These are phyloP conservation scores for Tenodera sinensis DNA, from an alignment of 2,888 invertebrate genomes.

Conservation along the genomic window DNA sequence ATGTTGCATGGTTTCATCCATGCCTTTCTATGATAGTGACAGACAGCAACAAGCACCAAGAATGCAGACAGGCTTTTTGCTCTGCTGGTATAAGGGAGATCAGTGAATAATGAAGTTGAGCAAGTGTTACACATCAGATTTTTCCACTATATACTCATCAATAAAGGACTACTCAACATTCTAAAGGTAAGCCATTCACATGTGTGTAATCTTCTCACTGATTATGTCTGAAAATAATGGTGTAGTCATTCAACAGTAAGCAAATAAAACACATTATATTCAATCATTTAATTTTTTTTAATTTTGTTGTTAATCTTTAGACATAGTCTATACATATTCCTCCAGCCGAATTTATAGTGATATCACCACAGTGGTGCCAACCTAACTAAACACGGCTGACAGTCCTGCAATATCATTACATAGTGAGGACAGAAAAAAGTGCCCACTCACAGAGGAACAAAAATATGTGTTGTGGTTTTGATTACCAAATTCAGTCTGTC, in stretches of 20 bases:
- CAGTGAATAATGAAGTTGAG: too few relatives aligned
- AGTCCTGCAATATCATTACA: constrained; percentile 11
- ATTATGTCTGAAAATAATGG: neutral
- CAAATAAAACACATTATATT: neutral
- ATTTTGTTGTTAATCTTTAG: constrained; percentile 17
- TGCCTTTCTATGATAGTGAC: too few relatives aligned
- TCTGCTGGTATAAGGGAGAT: too few relatives aligned
- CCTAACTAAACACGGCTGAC: constrained; percentile 9
- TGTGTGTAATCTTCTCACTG: too few relatives aligned
- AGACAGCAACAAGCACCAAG: too few relatives aligned
- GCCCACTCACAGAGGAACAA: neutral
- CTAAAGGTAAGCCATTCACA: too few relatives aligned
- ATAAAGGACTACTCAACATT: too few relatives aligned
- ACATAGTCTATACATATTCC: constrained; percentile 29
- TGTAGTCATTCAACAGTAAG: neutral
- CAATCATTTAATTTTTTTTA: constrained; percentile 4
- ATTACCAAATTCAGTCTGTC: neutral
- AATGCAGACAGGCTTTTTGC: too few relatives aligned
- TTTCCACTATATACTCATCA: too few relatives aligned
- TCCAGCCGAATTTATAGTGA: constrained; percentile 21
- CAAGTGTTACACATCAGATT: too few relatives aligned
- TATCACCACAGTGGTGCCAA: neutral
- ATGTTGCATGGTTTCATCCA: too few relatives aligned
- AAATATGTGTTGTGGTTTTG: neutral
- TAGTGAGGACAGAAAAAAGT: neutral